Evolutionary conservation across 2,113 vertebrate species (phyloP).

Genomic region (Passer domesticus): DNA sequence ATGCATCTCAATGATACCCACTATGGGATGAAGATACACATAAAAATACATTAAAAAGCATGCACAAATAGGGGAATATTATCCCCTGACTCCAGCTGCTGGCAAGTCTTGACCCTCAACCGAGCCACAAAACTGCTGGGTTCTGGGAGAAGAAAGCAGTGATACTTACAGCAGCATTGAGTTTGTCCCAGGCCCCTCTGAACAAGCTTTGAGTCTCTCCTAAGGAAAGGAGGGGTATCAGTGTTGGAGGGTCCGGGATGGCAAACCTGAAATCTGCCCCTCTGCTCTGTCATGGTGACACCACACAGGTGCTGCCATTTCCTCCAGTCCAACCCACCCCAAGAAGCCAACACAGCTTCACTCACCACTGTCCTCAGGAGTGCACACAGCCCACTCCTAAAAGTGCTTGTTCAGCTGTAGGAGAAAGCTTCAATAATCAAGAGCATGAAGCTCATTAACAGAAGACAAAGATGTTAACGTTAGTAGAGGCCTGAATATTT

Average conservation of each 20-base stretch:
- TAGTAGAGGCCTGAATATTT: not conserved
- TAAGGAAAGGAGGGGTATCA: not conserved
- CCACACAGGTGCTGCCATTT: not conserved
- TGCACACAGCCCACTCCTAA: accelerated
- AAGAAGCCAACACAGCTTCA: not conserved
- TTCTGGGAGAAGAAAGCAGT: not conserved
- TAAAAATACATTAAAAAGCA: not conserved
- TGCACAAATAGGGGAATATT: not conserved
- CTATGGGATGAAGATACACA: not conserved
- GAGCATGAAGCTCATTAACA: not conserved
- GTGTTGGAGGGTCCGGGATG: not conserved
- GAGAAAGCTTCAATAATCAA: not conserved
- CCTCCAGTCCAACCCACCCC: accelerated
- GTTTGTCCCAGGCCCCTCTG: not conserved
- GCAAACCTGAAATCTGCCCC: not conserved
- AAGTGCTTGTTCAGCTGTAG: not conserved
- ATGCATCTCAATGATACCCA: not conserved
- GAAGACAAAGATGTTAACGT: not conserved
- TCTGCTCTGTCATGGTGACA: accelerated
- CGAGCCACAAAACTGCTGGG: accelerated
- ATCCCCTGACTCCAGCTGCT: not conserved
- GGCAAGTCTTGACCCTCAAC: not conserved
- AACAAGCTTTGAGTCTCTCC: not conserved
- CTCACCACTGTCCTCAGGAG: not conserved
- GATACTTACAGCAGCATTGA: not conserved